phyloP scores from a whole-genome alignment of 1,140 invertebrate genomes.

The Mya arenaria region DNA sequence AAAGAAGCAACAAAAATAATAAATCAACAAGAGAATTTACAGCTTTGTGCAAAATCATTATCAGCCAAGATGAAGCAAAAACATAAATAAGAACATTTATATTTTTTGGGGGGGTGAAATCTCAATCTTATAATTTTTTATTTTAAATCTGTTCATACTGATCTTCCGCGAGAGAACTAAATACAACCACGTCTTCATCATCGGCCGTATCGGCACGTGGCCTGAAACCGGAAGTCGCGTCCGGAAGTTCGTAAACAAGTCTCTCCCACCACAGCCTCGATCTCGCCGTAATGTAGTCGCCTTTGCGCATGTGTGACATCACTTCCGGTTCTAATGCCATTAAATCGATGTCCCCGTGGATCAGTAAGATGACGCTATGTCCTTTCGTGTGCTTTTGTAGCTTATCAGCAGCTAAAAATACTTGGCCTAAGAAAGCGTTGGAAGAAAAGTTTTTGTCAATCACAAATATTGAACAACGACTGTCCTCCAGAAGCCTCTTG shows the following conservation, averaged over 20 bases:
- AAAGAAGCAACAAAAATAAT: too few relatives aligned
- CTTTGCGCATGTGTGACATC: conserved; percentile 41
- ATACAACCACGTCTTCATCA: conserved; percentile 37
- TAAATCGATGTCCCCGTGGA: conserved; percentile 40
- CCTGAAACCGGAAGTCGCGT: background rate
- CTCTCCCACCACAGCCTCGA: conserved; percentile 47
- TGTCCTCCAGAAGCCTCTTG: conserved; percentile 35
- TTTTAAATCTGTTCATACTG: conserved; percentile 34
- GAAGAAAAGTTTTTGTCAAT: conserved; percentile 46
- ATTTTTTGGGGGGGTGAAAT: too few relatives aligned
- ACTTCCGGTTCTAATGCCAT: conserved; percentile 42
- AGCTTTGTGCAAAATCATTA: too few relatives aligned
- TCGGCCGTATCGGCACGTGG: conserved; percentile 1
- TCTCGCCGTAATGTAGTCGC: conserved; percentile 48
- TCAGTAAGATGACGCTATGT: conserved; percentile 34
- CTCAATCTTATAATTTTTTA: too few relatives aligned
- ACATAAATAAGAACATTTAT: too few relatives aligned
- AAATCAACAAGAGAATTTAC: too few relatives aligned
- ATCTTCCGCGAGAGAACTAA: conserved; percentile 35
- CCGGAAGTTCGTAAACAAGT: conserved; percentile 49
- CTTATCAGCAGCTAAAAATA: background rate
- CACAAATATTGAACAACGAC: conserved; percentile 39
- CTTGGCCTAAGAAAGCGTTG: conserved; percentile 9
- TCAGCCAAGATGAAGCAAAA: too few relatives aligned
- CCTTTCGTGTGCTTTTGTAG: background rate